Evolutionary conservation across 1,140 invertebrate genomes (phyloP), one percentile per base, ranked within the genome.

Genomic region (Zeugodacus cucurbitae): DNA sequence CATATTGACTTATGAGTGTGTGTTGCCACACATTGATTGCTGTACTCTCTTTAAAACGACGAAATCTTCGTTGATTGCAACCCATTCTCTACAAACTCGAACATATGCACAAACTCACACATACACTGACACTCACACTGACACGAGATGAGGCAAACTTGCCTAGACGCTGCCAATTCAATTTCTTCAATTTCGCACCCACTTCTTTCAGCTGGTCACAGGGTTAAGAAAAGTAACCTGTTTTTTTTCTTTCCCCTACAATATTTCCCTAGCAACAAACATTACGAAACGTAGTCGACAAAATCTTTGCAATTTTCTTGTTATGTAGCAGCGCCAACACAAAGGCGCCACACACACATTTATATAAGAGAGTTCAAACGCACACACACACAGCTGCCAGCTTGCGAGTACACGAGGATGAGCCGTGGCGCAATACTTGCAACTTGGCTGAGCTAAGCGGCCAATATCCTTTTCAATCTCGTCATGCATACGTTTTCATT

Each of bases 381-480:
- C 1, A 54, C 0, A 17, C 62, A 67, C 29, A 17, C 48, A 54
- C 14, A 54, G 48, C 14, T 17, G 48, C 14, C 14, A 11, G 48
- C 14, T 17, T 17, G 48, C 14, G 5, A 54, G 48, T 20, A 54
- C 48, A 54, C n/a, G 17, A 48, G 74, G 37, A 82, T 48, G 74
- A 48, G 22, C 41, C 11, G 41, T 11, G 48, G 48, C 48, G 48
- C 48, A 6, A 22, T 26, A 48, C 22, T 82, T 82, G 74, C 41
- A 82, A 82, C 32, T 82, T 82, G 74, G 37, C 74, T 48, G 44
- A 54, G 41, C 74, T 82, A 82, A 82, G 41, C 74, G 41, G 70
- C 34, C 70, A 74, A 74, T 74, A 74, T 74, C 70, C 70, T 74
- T 74, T 74, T 74, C 70, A 74, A 74, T 82, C 74, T 82, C 41